Conservation (phyloP, 1,140 invertebrate genomes). For the Scaptomyza pallida region DNA sequence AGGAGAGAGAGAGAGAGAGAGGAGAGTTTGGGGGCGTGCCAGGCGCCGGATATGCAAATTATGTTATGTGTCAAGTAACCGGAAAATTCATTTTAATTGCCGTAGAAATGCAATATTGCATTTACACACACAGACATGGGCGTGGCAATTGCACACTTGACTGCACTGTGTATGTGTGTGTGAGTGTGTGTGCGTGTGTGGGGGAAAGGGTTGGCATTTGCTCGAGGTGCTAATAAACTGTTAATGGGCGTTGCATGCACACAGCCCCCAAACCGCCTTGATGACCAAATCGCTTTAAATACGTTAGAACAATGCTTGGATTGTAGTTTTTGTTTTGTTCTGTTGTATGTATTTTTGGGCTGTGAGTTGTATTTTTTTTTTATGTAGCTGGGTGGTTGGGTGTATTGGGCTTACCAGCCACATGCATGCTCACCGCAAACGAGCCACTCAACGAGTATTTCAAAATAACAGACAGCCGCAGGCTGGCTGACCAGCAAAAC, state of each 20-base stretch:
- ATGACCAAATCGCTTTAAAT: conserved; percentile 39
- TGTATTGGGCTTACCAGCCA: conserved; percentile 24
- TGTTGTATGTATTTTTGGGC: neutral
- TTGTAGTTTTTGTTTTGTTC: neutral
- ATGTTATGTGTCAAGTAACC: conserved; percentile 84
- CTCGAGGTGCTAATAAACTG: conserved; percentile 61
- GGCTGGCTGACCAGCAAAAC: conserved; percentile 74
- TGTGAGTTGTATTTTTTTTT: neutral
- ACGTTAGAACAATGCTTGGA: conserved; percentile 2
- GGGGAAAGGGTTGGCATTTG: neutral
- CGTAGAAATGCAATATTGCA: conserved; percentile 76
- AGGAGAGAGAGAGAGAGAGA: neutral
- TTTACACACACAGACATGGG: conserved; percentile 32
- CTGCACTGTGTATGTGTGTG: too few species aligned
- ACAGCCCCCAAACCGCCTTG: too few species aligned
- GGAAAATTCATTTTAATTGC: conserved; percentile 84
- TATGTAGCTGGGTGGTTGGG: conserved; percentile 26
- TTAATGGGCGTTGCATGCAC: conserved; percentile 28
- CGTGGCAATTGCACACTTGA: conserved; percentile 22
- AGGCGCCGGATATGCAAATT: conserved; percentile 75
- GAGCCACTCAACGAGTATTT: conserved; percentile 80
- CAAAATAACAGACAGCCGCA: conserved; percentile 78
- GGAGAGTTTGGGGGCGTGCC: conserved; percentile 9
- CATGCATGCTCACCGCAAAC: conserved; percentile 75
- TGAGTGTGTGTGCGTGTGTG: neutral